A percentile compares a stretch with the other conserved stretches of the same genome.
These are phyloP conservation scores for Stichopus horrens DNA, from an alignment of 53 echinoderm and acorn worm species.

Conservation along the genomic window DNA sequence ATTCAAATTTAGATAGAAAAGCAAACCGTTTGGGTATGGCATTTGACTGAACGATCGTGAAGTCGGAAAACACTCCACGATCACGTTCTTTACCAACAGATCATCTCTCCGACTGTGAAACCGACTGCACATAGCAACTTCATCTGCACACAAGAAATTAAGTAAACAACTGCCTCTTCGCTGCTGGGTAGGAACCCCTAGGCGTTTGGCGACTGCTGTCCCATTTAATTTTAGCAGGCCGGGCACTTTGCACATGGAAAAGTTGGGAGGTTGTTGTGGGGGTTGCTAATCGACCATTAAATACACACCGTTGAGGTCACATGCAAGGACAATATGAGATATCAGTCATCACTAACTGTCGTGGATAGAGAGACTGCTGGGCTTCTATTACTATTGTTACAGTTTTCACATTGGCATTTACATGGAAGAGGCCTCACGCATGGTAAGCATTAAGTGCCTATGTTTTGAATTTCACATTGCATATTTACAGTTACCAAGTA, in stretches of 20 bases:
- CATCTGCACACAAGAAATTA: not conserved
- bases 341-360: not conserved
- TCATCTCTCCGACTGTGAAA: conserved; percentile 9
- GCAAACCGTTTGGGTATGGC: conserved; percentile 10
- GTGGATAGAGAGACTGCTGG: conserved; percentile 20
- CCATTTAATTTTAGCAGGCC: conserved; percentile 40
- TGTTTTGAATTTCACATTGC: conserved; percentile 26
- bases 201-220: conserved; percentile 46
- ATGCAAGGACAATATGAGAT: conserved; percentile 8
- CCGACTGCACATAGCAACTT: conserved; percentile 6
- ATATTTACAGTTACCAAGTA: not conserved
- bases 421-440: conserved; percentile 27
- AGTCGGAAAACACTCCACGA: not conserved
- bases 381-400: conserved; percentile 38
- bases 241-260: conserved; percentile 38
- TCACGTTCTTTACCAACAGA: conserved; percentile 21
- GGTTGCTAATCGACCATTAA: conserved; percentile 45
- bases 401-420: conserved; percentile 16
- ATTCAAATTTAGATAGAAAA: conserved; percentile 34
- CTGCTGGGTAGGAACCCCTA: conserved; percentile 33
- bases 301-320: conserved; percentile 44
- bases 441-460: not conserved
- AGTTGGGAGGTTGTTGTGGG: conserved; percentile 12
- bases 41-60: conserved; percentile 9
- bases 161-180: conserved; percentile 39